Conservation (phyloP, 2,888 invertebrate species). For the Lasioglossum calceatum region DNA sequence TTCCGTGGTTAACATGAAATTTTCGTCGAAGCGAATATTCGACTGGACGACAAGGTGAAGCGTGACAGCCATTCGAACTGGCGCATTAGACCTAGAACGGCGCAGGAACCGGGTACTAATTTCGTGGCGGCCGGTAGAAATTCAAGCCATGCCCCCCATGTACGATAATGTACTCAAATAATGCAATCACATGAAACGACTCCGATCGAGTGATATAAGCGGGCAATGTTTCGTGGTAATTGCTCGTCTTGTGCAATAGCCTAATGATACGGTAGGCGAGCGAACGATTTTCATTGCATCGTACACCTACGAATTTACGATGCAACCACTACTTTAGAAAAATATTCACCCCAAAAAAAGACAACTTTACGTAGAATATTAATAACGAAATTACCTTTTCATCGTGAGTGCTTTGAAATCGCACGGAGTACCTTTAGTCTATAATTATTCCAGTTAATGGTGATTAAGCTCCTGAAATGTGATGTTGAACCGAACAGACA, state of each 20-base stretch:
- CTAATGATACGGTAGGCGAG: neutral
- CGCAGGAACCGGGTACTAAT: conserved; percentile 62
- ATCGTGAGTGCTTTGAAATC: neutral
- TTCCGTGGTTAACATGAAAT: conserved; percentile 61
- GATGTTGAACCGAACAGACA: too few relatives aligned
- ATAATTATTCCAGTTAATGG: too few relatives aligned
- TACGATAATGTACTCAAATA: conserved; percentile 65
- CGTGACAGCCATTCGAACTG: conserved; percentile 70
- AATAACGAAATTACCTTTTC: neutral
- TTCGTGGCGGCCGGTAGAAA: conserved; percentile 59
- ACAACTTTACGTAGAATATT: neutral
- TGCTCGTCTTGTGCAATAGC: conserved; percentile 34
- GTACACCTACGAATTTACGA: neutral
- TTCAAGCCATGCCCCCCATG: conserved; percentile 59
- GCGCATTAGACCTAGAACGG: conserved; percentile 51
- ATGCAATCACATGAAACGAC: conserved; percentile 65
- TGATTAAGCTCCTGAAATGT: too few relatives aligned
- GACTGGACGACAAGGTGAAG: conserved; percentile 44
- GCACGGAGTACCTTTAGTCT: neutral
- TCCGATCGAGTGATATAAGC: conserved; percentile 62
- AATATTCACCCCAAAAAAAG: neutral
- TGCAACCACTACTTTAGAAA: neutral
- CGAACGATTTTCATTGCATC: neutral
- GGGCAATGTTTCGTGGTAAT: conserved; percentile 49
- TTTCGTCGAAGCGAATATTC: conserved; percentile 56